phyloP scores from a whole-genome alignment of 1,140 invertebrate genomes.

The Neocloeon triangulifer region DNA sequence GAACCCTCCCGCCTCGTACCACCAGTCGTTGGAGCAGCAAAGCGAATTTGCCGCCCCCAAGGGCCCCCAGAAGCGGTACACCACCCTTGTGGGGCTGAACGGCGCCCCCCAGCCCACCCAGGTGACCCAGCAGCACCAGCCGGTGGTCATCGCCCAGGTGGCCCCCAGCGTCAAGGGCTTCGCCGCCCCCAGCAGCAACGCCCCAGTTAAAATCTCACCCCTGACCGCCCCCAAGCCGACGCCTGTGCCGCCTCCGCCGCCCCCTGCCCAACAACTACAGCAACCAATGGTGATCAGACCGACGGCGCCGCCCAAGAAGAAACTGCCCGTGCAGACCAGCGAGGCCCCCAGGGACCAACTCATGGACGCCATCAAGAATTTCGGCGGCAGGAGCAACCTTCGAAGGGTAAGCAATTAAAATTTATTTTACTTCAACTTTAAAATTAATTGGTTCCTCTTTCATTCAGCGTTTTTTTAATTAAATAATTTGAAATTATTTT shows the following conservation, averaged over 20 bases:
- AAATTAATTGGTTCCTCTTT: no score
- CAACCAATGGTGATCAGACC: constrained; percentile 19
- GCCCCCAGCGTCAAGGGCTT: constrained; percentile 14
- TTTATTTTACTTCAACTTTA: no score
- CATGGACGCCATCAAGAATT: constrained; percentile 45
- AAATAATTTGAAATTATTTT: no score
- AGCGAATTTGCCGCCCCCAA: no score
- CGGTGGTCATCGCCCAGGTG: background rate
- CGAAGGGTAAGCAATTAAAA: constrained; percentile 22
- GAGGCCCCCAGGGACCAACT: constrained; percentile 36
- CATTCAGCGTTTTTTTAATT: no score
- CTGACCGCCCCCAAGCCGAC: constrained; percentile 4
- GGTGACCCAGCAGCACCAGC: background rate
- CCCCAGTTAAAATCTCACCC: background rate
- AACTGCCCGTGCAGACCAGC: constrained; percentile 7
- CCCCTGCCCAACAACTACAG: constrained; percentile 22
- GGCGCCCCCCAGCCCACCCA: constrained; percentile 4
- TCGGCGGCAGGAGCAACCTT: constrained; percentile 31
- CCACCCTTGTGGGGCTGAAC: no score
- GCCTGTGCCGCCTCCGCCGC: constrained; percentile 13
- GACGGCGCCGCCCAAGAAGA: background rate
- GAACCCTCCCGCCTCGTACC: no score
- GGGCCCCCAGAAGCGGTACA: no score
- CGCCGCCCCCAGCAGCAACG: constrained; percentile 5
- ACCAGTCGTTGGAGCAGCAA: no score